A percentile compares a stretch with the other conserved stretches of the same genome.
phyloP scores from a whole-genome alignment of 2,797 vertebrate species.

The Passerculus sandwichensis region DNA sequence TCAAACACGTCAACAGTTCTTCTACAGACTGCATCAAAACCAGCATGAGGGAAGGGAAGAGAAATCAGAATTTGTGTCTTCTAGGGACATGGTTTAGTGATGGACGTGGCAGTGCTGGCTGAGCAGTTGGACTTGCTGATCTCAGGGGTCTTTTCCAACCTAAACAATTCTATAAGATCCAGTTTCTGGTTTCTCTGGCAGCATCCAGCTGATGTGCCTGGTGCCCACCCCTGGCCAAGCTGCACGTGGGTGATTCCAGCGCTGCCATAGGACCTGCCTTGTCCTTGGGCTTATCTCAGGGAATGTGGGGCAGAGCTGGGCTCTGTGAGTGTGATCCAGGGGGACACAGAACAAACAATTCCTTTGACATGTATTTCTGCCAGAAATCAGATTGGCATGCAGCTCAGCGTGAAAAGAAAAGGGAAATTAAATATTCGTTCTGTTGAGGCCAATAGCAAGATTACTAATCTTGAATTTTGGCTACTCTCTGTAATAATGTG shows the following conservation, averaged over 20 bases:
- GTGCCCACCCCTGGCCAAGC: background rate
- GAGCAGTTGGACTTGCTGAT: background rate
- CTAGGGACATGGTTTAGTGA: background rate
- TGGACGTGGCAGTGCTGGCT: background rate
- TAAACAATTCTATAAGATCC: background rate
- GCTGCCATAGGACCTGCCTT: background rate
- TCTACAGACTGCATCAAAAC: background rate
- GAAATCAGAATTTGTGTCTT: background rate
- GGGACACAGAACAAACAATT: background rate
- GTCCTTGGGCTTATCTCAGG: background rate
- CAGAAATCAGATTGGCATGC: background rate
- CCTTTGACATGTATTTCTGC: background rate
- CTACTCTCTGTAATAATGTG: background rate
- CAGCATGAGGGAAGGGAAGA: background rate
- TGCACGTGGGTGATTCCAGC: fast-evolving
- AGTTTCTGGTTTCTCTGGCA: background rate
- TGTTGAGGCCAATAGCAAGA: background rate
- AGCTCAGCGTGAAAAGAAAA: background rate
- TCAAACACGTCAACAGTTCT: background rate
- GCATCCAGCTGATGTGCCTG: background rate
- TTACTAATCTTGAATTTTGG: background rate
- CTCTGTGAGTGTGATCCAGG: background rate
- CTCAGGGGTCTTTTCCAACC: background rate
- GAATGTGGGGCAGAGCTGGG: background rate
- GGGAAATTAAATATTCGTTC: background rate